Conservation (phyloP, 2,888 invertebrate genomes). For the Spialia ferax region DNA sequence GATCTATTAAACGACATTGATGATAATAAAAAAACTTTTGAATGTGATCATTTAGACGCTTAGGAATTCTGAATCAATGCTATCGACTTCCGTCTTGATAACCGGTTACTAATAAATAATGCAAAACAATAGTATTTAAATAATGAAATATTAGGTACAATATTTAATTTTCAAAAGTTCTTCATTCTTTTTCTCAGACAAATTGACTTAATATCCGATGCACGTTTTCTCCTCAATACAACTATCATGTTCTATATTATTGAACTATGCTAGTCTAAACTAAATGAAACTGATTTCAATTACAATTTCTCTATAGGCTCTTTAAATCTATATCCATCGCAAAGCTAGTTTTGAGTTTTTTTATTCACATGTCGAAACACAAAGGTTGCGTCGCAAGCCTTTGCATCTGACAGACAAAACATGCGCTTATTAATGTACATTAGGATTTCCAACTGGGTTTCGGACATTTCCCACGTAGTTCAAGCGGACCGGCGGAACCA, state of each 20-base stretch:
- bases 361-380: conserved; percentile 6
- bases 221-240: no score
- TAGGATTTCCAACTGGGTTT: conserved; percentile 44
- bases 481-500: conserved; percentile 66
- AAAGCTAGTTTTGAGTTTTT: neutral
- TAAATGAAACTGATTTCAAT: no score
- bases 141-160: neutral
- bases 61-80: neutral
- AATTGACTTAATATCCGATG: no score
- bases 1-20: conserved; percentile 16
- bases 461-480: conserved; percentile 74
- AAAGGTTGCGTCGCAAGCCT: conserved; percentile 12
- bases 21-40: conserved; percentile 12
- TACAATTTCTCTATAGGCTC: no score
- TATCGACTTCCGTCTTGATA: neutral
- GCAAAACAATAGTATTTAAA: neutral
- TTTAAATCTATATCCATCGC: neutral
- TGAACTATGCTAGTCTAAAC: neutral
- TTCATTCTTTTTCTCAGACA: no score
- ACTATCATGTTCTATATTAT: no score
- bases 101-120: neutral
- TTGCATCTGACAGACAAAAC: conserved; percentile 33
- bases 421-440: conserved; percentile 39
- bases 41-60: neutral
- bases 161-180: no score